A percentile compares a stretch with the other conserved stretches of the same genome.
phyloP scores from a whole-genome alignment of 2,797 vertebrate species.

The Spatula versicolor region DNA sequence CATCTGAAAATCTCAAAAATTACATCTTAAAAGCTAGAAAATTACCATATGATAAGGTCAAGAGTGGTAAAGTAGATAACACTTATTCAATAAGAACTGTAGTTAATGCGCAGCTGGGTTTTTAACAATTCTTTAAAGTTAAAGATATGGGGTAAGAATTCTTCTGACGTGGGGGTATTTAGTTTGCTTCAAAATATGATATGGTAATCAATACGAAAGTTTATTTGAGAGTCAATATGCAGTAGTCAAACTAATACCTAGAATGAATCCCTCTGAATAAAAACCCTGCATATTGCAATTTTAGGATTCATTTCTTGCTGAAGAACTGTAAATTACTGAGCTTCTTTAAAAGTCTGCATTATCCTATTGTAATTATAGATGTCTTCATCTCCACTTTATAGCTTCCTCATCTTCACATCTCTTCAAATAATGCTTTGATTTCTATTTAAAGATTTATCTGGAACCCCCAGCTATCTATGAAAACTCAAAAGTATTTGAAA shows the following conservation, averaged over 20 bases:
- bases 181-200: not conserved
- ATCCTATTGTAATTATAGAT: not conserved
- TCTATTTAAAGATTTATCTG: not conserved
- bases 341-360: not conserved
- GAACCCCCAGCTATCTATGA: not conserved
- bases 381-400: not conserved
- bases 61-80: conserved; percentile 65
- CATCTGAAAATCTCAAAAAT: conserved; percentile 54
- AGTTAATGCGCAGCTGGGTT: conserved; percentile 57
- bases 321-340: not conserved
- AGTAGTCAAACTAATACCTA: not conserved
- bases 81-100: conserved; percentile 26
- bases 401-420: not conserved
- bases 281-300: not conserved
- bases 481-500: not conserved
- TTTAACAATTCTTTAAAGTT: conserved; percentile 44
- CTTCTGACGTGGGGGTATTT: not conserved
- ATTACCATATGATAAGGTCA: conserved; percentile 66
- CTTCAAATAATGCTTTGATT: not conserved
- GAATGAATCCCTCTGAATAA: not conserved
- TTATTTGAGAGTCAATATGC: not conserved
- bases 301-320: not conserved
- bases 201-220: not conserved
- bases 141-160: not conserved
- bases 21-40: conserved; percentile 61